These are phyloP conservation scores for Pterobdella sp. DNA, from an alignment of 2,888 invertebrate species.

Conservation along the genomic window DNA sequence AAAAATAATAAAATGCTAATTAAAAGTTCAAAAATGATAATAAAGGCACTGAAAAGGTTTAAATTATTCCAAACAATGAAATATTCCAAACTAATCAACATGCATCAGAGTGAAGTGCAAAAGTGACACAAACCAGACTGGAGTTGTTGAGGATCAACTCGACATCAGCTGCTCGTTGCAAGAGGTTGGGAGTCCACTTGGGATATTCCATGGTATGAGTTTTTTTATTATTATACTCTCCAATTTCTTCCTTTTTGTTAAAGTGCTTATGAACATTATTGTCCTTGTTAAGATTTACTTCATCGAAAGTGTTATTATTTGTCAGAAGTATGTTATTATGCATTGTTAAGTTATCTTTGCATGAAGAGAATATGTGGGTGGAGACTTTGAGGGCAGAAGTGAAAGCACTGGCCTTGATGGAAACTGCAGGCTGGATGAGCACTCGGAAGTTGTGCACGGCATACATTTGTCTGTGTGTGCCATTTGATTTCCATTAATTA, in stretches of 20 bases:
- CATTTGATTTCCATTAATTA: no score
- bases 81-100: no score
- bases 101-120: no score
- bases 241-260: background rate
- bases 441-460: background rate
- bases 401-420: conserved; percentile 6
- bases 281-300: background rate
- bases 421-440: background rate
- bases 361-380: background rate
- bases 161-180: background rate
- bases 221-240: background rate
- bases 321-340: background rate
- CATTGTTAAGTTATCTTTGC: background rate
- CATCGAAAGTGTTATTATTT: background rate
- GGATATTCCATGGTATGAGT: no score
- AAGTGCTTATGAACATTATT: background rate
- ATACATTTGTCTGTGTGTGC: conserved; percentile 7
- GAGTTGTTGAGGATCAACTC: background rate
- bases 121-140: no score
- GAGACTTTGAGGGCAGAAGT: background rate
- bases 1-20: no score
- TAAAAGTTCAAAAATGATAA: no score
- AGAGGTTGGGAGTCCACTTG: background rate
- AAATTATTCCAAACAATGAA: no score
- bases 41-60: no score